A percentile compares a stretch with the other conserved stretches of the same genome.
These are phyloP conservation scores for Diuraphis noxia DNA, from an alignment of 1,140 invertebrate genomes.

Conservation along the genomic window DNA sequence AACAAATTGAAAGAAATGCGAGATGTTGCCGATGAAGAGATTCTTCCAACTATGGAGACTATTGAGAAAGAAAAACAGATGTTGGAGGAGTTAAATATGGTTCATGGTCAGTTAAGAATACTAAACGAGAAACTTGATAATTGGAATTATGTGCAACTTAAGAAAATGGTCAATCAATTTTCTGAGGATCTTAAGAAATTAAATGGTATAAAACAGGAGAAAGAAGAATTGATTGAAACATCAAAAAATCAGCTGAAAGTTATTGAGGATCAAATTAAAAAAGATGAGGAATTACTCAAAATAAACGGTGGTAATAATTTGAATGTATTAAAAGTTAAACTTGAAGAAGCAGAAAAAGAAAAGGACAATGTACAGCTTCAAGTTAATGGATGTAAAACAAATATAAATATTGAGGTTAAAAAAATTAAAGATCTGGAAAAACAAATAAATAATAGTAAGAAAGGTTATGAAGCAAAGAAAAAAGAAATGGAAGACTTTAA, in stretches of 20 bases:
- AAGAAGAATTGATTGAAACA: background rate
- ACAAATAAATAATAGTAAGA: constrained; percentile 61
- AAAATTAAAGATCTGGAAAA: constrained; percentile 38
- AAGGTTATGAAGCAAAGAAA: constrained; percentile 59
- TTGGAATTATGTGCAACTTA: background rate
- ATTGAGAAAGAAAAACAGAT: constrained; percentile 42
- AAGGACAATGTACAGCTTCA: background rate
- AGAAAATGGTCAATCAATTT: background rate
- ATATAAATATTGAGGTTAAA: constrained; percentile 11
- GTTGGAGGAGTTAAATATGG: constrained; percentile 52
- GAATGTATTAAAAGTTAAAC: background rate
- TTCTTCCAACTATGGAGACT: constrained; percentile 39
- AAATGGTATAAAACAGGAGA: background rate
- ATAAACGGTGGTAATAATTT: background rate
- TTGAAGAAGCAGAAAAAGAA: constrained; percentile 35
- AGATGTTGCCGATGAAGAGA: constrained; percentile 65
- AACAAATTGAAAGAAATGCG: constrained; percentile 85
- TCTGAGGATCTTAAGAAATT: background rate
- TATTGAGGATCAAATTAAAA: background rate
- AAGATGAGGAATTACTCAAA: background rate
- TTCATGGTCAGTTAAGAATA: constrained; percentile 31
- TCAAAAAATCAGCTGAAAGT: background rate
- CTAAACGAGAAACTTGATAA: constrained; percentile 12
- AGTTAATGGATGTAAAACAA: constrained; percentile 21
- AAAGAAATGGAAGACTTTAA: constrained; percentile 59